Base-by-base conservation (phyloP, 2,888 invertebrate genomes). In the Caenorhabditis afra region DNA sequence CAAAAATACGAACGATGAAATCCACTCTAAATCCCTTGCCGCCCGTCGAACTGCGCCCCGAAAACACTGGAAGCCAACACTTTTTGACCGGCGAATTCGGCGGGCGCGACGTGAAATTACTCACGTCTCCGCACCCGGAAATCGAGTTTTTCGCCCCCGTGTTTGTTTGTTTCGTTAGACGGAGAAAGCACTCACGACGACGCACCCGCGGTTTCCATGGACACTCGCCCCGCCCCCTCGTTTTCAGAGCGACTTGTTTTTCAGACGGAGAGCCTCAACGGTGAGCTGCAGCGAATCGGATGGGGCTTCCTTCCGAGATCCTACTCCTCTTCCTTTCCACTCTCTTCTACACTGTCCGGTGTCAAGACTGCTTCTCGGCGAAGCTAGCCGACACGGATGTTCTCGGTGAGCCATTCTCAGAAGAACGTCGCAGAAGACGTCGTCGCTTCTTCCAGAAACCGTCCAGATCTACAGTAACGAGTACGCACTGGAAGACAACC, bases 391-490 rank as follows among this genome's bases (percentile, higher is more conserved):
- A 47, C 37, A 57, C 37, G 12, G 71, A 71, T 57, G 57, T 62
- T 18, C 16, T 57, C 22, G 71, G 71, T 71, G 23, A 55, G 70
- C 53, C n/a, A n/a, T n/a, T n/a, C 3, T 57, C 7, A 58, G 4
- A n/a, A 44, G 7, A 16, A 47, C 18, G n/a, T n/a, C n/a, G n/a
- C n/a, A n/a, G n/a, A n/a, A 16, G 44, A 12, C 16, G 14, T 44
- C 16, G 8, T 44, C 44, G n/a, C n/a, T 52, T 16, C 20, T 62
- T 62, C 35, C 55, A 74, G 74, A 74, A 53, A 53, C 66, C 0
- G 66, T 74, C 3, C 65, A 74, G 44, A 70, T 77, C 41, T 77
- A 70, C 64, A 77, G 23, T 52, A 77, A 77, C 61, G 77, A 70
- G 37, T 77, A 53, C 53, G 65, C 70, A 16, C 49, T 77, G 1